Evolutionary conservation across 92 coral and sea anemone genomes (phyloP), one percentile per base, ranked within the genome.

Genomic region (Zoanthus sansibaricus): DNA sequence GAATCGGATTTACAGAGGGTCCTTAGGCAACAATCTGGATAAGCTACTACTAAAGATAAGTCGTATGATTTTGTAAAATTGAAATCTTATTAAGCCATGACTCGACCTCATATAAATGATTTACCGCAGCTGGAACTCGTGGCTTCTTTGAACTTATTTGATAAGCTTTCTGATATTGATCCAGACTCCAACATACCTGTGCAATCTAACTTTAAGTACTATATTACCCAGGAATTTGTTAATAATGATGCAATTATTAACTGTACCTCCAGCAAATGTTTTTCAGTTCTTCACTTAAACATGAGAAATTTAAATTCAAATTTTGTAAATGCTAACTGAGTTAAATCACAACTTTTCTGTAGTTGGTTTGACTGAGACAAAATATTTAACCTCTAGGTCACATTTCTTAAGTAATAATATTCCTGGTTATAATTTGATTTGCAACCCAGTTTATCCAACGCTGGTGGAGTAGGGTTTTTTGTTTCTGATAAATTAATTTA

Each of bases 81-180:
- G 61, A n/a, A n/a, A 64, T 87, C 21, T 58, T 54, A 37, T 76
- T 86, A 49, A 71, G 44, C 61, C 66, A 61, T 73, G 75, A 76
- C 84, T 77, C n/a, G n/a, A n/a, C 82, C 88, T 59, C 75, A 86
- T 16, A 78, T 64, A 64, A 70, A 76, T 52, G 58, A 25, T 58
- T 78, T 78, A 52, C 71, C 89, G 21, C 77, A 61, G 46, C 76
- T 86, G 62, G 89, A 86, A 46, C 75, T 76, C 72, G 33, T 72
- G 72, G 56, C 68, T 54, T 18, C 82, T 54, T 55, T 86, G 82
- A 86, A 86, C 74, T 55, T 55, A 37, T 52, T 33, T 54, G 44
- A 86, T 86, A 59, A 86, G 68, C 52, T 86, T 86, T 86, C 88
- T 48, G 72, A 86, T 75, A 61, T 86, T 86, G 88, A 86, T 75